A percentile compares a stretch with the other conserved stretches of the same genome.
Evolutionary conservation across 2,888 invertebrate genomes (phyloP).

Genomic region (Bombylius major): DNA sequence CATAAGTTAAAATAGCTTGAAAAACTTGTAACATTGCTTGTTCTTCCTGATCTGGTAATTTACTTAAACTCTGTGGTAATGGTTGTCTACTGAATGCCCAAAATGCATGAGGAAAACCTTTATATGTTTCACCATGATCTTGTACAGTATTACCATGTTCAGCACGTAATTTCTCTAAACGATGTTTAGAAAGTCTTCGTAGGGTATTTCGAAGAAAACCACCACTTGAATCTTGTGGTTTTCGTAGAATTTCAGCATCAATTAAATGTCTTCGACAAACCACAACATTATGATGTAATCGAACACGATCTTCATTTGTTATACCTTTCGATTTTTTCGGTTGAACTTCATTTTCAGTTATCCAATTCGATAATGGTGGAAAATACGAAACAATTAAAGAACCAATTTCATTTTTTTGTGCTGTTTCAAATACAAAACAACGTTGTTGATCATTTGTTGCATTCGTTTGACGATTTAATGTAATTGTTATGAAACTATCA

Average conservation of each 20-base stretch:
- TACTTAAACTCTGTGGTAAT: constrained; percentile 69
- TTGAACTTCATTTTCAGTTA: constrained; percentile 59
- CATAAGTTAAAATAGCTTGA: constrained; percentile 77
- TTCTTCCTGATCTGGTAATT: constrained; percentile 75
- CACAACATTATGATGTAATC: constrained; percentile 77
- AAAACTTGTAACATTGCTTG: constrained; percentile 79
- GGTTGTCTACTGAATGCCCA: constrained; percentile 82
- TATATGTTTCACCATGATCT: constrained; percentile 71
- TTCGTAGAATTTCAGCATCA: constrained; percentile 67
- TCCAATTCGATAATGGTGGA: constrained; percentile 69
- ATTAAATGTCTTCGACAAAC: constrained; percentile 71
- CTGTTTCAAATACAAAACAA: constrained; percentile 86
- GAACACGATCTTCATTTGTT: constrained; percentile 76
- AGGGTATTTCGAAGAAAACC: constrained; percentile 80
- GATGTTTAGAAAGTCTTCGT: constrained; percentile 71
- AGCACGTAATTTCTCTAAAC: constrained; percentile 61
- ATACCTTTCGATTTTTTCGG: constrained; percentile 53
- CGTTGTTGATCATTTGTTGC: constrained; percentile 43
- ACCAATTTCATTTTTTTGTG: constrained; percentile 82
- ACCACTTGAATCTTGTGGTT: constrained; percentile 73
- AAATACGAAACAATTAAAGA: constrained; percentile 86
- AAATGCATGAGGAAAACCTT: constrained; percentile 72
- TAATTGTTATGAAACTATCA: constrained; percentile 83
- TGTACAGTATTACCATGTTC: constrained; percentile 50
- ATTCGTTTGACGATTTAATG: constrained; percentile 48